A percentile compares a stretch with the other conserved stretches of the same genome.
Evolutionary conservation across 2,888 invertebrate genomes (phyloP).

Genomic region (Rhingia rostrata): DNA sequence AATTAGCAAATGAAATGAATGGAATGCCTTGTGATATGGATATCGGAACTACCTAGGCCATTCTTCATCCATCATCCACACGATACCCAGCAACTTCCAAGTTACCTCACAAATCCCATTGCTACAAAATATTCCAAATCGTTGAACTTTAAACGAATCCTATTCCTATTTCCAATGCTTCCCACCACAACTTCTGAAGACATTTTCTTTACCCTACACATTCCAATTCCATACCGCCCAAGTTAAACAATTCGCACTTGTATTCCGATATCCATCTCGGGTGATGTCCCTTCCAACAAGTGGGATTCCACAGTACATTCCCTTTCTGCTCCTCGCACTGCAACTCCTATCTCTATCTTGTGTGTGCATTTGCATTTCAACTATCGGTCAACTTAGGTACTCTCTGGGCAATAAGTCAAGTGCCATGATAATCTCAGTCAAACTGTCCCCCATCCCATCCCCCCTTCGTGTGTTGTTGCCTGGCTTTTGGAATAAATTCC

Average conservation of each 20-base stretch:
- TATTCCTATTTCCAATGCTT: too few relatives aligned
- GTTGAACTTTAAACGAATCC: too few relatives aligned
- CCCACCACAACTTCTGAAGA: too few relatives aligned
- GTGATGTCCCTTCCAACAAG: constrained; percentile 13
- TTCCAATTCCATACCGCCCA: constrained; percentile 35
- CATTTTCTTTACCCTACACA: too few relatives aligned
- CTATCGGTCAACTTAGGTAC: constrained; percentile 63
- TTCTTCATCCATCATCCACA: too few relatives aligned
- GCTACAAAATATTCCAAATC: too few relatives aligned
- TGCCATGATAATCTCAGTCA: constrained; percentile 64
- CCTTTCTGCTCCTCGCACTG: too few relatives aligned
- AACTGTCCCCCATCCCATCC: constrained; percentile 26
- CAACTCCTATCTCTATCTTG: neutral
- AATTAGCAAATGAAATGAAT: too few relatives aligned
- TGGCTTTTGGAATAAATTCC: constrained; percentile 31
- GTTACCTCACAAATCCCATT: too few relatives aligned
- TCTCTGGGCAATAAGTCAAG: constrained; percentile 73
- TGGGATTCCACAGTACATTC: neutral
- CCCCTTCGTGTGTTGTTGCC: neutral
- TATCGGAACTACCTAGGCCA: too few relatives aligned
- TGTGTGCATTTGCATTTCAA: constrained; percentile 50
- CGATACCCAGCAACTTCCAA: too few relatives aligned
- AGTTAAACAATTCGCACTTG: constrained; percentile 52
- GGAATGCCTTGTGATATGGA: too few relatives aligned
- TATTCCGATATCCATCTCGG: constrained; percentile 33